Evolutionary conservation across 2,888 invertebrate genomes (phyloP).

Genomic region (Tenthredo amoena): DNA sequence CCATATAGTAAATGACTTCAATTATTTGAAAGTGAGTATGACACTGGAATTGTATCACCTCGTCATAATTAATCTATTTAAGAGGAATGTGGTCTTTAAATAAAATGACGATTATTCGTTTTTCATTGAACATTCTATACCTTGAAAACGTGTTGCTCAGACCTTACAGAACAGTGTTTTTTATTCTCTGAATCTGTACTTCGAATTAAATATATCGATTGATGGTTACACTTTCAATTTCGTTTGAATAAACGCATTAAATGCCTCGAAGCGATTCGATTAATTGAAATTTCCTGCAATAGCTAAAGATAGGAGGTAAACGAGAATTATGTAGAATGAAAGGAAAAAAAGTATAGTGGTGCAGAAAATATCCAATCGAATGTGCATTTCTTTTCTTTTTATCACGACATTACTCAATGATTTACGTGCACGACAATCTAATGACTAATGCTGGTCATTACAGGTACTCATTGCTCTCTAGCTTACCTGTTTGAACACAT

Average conservation of each 20-base stretch:
- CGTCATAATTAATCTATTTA: constrained; percentile 8
- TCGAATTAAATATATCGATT: not conserved
- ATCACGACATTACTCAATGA: constrained; percentile 32
- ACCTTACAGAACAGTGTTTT: not conserved
- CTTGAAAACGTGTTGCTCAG: not conserved
- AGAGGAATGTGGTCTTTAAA: constrained; percentile 36
- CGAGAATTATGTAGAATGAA: not conserved
- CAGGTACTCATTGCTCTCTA: constrained; percentile 28
- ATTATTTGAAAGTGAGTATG: constrained; percentile 27
- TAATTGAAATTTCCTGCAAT: not conserved
- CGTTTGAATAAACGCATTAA: not conserved
- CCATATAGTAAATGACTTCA: constrained; percentile 37
- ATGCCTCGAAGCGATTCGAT: not conserved
- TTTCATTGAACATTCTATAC: not conserved
- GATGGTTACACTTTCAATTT: not conserved
- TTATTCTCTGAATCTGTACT: not conserved
- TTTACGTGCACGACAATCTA: constrained; percentile 24
- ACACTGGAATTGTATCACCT: not conserved
- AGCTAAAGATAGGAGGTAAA: not conserved
- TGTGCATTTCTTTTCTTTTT: constrained; percentile 1
- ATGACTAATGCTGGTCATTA: constrained; percentile 11
- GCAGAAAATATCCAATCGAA: constrained; percentile 20
- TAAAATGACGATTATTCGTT: not conserved
- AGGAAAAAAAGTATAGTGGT: not conserved
- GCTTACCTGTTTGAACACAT: constrained; percentile 18